phyloP scores from a whole-genome alignment of 2,888 invertebrate genomes.

The Phalangium opilio region DNA sequence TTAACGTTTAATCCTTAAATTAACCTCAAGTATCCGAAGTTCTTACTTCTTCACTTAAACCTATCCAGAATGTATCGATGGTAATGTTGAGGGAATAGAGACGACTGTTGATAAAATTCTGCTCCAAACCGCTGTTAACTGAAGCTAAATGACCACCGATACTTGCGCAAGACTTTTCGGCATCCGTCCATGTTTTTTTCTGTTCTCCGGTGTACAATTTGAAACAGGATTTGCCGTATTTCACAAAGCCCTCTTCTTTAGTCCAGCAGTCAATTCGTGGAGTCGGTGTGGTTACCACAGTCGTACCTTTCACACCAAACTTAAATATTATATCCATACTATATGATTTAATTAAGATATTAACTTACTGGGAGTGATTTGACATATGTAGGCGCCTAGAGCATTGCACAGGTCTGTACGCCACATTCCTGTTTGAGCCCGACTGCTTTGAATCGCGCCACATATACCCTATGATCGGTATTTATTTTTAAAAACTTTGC shows the following conservation, averaged over 20 bases:
- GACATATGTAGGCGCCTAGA: background rate
- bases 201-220: constrained; percentile 5
- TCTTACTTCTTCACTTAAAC: too few species aligned
- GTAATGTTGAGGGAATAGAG: too few species aligned
- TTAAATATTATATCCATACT: background rate
- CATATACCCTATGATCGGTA: background rate
- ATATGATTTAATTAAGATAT: background rate
- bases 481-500: too few species aligned
- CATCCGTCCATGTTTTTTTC: constrained; percentile 2
- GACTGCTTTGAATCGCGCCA: background rate
- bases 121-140: too few species aligned
- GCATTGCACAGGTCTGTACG: background rate
- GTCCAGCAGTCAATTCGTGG: constrained; percentile 3
- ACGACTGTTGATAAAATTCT: too few species aligned
- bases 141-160: constrained; percentile 6
- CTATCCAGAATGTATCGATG: too few species aligned
- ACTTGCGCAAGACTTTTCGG: constrained; percentile 1
- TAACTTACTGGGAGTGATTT: background rate
- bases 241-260: constrained; percentile 7
- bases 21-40: too few species aligned
- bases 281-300: too few species aligned
- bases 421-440: background rate
- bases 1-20: too few species aligned
- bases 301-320: too few species aligned
- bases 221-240: constrained; percentile 7